Percentiles rank a stretch among this genome's conserved stretches.
Evolutionary conservation across 2,113 vertebrate genomes (phyloP).

Genomic region (Corythaeola cristata): DNA sequence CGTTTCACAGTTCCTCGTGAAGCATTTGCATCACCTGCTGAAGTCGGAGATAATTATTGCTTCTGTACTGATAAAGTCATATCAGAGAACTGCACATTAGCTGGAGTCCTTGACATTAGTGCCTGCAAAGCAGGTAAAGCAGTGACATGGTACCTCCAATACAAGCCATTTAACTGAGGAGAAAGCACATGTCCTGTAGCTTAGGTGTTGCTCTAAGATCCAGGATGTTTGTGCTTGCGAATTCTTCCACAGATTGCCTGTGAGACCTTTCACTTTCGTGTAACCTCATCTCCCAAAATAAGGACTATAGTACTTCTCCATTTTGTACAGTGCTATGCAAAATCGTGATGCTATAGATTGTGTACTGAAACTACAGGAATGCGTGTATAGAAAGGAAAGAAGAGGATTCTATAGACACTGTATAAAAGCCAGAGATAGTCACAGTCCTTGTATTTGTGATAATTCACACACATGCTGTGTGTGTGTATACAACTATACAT

Average conservation of each 20-base stretch:
- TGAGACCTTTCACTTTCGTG: not conserved
- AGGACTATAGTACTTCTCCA: not conserved
- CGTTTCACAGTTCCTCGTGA: slow-evolving; percentile 78
- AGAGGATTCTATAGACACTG: not conserved
- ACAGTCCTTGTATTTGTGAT: not conserved
- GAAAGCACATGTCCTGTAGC: not conserved
- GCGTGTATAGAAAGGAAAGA: not conserved
- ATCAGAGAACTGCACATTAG: slow-evolving; percentile 82
- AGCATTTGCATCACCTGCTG: slow-evolving; percentile 81
- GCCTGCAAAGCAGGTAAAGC: slow-evolving; percentile 79
- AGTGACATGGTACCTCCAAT: not conserved
- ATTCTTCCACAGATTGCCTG: not conserved
- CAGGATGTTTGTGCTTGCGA: fast-evolving
- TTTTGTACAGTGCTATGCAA: not conserved
- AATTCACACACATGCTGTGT: fast-evolving
- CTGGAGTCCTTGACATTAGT: slow-evolving; percentile 84
- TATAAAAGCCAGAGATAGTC: not conserved
- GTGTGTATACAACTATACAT: not conserved
- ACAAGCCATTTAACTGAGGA: not conserved
- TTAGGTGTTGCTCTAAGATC: not conserved
- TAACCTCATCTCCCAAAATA: not conserved
- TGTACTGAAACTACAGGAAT: not conserved
- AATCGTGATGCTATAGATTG: fast-evolving
- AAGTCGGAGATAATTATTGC: slow-evolving; percentile 85
- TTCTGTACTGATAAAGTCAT: slow-evolving; percentile 75